These are phyloP conservation scores for Martes flavigula DNA, from an alignment of 2,797 vertebrate species.

Conservation along the genomic window DNA sequence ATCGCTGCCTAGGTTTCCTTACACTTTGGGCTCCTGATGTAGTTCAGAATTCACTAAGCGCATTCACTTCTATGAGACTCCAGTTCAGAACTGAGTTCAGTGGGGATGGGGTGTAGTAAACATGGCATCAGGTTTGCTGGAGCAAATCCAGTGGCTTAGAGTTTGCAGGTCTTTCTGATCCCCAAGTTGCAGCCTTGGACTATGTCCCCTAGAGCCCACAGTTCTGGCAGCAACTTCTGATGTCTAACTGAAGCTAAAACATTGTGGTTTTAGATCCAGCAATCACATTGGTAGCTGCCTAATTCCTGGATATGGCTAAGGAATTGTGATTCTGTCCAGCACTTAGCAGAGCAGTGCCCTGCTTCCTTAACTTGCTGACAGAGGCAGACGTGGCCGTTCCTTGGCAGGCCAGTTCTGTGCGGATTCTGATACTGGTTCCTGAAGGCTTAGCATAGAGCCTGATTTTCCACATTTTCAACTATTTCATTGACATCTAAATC, in stretches of 20 bases:
- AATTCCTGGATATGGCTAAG: conserved; percentile 23
- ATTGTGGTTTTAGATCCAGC: background rate
- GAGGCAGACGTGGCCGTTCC: background rate
- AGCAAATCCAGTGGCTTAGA: background rate
- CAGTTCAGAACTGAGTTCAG: conserved; percentile 2
- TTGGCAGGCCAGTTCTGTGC: background rate
- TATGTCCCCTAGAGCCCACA: background rate
- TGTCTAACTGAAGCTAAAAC: background rate
- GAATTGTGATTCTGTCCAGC: background rate
- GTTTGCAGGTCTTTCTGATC: background rate
- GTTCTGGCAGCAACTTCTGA: conserved; percentile 3
- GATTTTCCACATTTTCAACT: background rate
- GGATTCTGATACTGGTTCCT: background rate
- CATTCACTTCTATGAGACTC: background rate
- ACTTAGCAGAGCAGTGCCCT: background rate
- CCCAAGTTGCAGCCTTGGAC: background rate
- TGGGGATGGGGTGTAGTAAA: background rate
- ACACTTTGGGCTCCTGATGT: background rate
- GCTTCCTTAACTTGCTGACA: background rate
- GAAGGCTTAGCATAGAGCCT: background rate
- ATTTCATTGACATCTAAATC: background rate
- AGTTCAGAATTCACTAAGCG: background rate
- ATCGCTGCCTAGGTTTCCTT: background rate
- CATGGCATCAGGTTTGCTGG: background rate
- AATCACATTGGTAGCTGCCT: background rate